Percentiles rank a stretch among this genome's conserved stretches.
phyloP scores from a whole-genome alignment of 2,113 vertebrate genomes.

The Platichthys stellatus region DNA sequence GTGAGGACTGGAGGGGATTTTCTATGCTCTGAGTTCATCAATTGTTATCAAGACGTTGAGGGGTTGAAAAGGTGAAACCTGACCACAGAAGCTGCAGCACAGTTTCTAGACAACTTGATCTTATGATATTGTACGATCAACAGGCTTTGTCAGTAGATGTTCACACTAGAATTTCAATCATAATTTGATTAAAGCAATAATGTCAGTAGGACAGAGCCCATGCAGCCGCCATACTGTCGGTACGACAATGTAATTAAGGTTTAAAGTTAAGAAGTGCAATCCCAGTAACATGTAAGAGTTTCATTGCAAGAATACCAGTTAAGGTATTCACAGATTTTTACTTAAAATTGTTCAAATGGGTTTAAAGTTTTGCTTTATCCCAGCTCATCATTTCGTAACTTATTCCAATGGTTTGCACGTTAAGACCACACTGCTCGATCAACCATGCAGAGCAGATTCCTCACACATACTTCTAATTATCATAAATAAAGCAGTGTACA shows the following conservation, averaged over 20 bases:
- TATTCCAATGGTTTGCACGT: too few relatives aligned
- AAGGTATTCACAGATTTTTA: neutral
- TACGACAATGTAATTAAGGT: neutral
- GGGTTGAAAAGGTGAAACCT: conserved; percentile 36
- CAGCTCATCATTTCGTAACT: too few relatives aligned
- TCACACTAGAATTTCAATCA: neutral
- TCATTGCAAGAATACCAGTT: neutral
- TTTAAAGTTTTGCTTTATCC: too few relatives aligned
- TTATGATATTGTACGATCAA: too few relatives aligned
- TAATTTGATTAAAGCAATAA: neutral
- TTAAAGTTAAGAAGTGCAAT: neutral
- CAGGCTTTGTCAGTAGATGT: neutral
- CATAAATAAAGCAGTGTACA: neutral
- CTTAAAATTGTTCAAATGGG: too few relatives aligned
- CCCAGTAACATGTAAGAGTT: neutral
- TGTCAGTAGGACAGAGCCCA: neutral
- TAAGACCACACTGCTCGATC: too few relatives aligned
- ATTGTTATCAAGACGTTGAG: neutral
- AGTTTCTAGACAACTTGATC: too few relatives aligned
- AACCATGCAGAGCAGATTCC: neutral
- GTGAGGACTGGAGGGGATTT: neutral
- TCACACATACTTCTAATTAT: neutral
- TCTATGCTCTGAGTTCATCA: neutral
- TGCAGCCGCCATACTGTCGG: neutral
- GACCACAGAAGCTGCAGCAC: too few relatives aligned